These are phyloP conservation scores for Cosmopolites sordidus DNA, from an alignment of 2,888 invertebrate genomes.

Conservation along the genomic window DNA sequence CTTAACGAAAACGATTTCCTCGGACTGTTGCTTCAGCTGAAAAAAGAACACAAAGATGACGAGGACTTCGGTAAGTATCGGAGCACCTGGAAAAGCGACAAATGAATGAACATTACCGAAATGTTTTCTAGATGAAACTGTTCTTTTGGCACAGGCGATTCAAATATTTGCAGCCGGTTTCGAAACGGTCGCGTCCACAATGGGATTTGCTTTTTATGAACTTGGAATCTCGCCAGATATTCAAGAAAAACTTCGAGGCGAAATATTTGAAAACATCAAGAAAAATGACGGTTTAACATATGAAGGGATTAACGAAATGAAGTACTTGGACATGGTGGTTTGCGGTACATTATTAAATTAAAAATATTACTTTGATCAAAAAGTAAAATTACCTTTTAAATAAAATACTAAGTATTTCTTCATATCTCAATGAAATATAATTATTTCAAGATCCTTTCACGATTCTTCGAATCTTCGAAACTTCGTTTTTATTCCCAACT, in stretches of 20 bases:
- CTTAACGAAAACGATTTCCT: too few species aligned
- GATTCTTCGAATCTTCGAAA: too few species aligned
- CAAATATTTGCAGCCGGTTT: conserved; percentile 58
- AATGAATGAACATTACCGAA: too few species aligned
- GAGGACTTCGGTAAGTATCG: too few species aligned
- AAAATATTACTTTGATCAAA: too few species aligned
- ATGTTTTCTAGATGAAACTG: too few species aligned
- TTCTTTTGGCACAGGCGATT: conserved; percentile 27
- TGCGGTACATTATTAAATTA: conserved; percentile 18
- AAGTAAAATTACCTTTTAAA: too few species aligned
- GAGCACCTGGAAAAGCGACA: too few species aligned
- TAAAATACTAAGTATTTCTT: too few species aligned
- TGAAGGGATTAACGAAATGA: conserved; percentile 53
- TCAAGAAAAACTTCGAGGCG: conserved; percentile 52
- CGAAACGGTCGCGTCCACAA: conserved; percentile 58
- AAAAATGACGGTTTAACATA: conserved; percentile 48
- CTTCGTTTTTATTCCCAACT: too few species aligned
- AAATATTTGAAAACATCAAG: conserved; percentile 48
- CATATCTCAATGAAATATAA: too few species aligned
- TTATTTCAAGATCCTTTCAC: too few species aligned
- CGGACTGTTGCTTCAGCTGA: conserved; percentile 5
- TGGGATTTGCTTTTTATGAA: conserved; percentile 55
- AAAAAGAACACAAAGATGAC: neutral
- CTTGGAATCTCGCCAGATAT: conserved; percentile 52
- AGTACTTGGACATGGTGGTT: conserved; percentile 47